Evolutionary conservation across 2,113 vertebrate species (phyloP).

Genomic region (Entosphenus tridentatus): DNA sequence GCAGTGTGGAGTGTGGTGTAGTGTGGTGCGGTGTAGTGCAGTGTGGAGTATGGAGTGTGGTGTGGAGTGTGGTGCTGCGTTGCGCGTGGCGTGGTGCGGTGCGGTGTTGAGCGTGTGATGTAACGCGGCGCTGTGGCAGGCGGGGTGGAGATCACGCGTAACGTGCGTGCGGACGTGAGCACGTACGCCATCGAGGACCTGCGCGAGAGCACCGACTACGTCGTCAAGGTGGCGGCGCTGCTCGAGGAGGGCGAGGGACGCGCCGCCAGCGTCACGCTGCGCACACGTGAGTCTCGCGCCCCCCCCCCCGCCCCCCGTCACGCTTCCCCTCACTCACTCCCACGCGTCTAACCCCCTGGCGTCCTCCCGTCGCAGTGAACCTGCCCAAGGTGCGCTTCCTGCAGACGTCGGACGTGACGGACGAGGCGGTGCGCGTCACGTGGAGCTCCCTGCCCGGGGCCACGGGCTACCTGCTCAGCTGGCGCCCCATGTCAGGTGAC

Average conservation of each 20-base stretch:
- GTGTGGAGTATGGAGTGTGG: no score
- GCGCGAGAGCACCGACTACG: slow-evolving; percentile 32
- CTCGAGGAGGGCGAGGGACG: slow-evolving; percentile 24
- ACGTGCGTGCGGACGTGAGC: slow-evolving; percentile 19
- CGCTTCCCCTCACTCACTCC: no score
- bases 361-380: slow-evolving; percentile 21
- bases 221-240: slow-evolving; percentile 31
- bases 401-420: slow-evolving; percentile 19
- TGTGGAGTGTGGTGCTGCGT: no score
- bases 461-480: slow-evolving; percentile 32
- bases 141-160: slow-evolving; percentile 25
- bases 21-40: no score
- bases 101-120: no score
- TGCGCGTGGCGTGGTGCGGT: no score
- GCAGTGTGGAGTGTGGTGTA: no score
- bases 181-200: slow-evolving; percentile 28
- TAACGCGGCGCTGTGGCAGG: slow-evolving; percentile 17
- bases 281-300: slow-evolving; percentile 31
- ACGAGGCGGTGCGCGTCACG: slow-evolving; percentile 28
- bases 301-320: no score
- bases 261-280: slow-evolving; percentile 28
- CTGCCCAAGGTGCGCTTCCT: slow-evolving; percentile 37
- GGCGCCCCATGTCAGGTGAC: slow-evolving; percentile 45
- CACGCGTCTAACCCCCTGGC: no score
- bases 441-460: slow-evolving; percentile 30